A percentile compares a stretch with the other conserved stretches of the same genome.
Evolutionary conservation across 2,888 invertebrate species (phyloP).

Genomic region (Aleiodes testaceus): DNA sequence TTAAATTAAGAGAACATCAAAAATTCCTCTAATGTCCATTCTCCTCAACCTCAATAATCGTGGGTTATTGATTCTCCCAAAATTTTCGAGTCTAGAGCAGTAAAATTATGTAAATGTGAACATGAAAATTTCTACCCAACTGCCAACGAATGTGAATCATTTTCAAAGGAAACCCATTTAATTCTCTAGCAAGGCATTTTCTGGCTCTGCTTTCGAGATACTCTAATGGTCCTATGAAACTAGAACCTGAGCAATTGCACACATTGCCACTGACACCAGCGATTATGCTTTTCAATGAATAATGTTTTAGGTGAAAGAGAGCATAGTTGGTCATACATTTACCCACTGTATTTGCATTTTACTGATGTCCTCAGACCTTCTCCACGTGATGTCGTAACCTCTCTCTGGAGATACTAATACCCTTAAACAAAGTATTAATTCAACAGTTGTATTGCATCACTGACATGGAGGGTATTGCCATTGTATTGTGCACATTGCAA

Average conservation of each 20-base stretch:
- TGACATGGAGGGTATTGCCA: not conserved
- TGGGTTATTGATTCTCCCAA: not conserved
- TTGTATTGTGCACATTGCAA: not conserved
- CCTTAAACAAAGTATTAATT: not conserved
- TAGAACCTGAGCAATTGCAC: constrained; percentile 9
- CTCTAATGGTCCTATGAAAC: constrained; percentile 60
- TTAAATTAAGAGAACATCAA: not conserved
- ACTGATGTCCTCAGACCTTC: not conserved
- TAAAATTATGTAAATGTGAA: constrained; percentile 7
- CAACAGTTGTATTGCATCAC: not conserved
- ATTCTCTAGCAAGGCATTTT: constrained; percentile 56
- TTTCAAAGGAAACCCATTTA: constrained; percentile 67
- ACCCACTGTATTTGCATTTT: constrained; percentile 55
- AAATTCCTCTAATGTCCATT: no score
- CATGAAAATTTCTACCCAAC: not conserved
- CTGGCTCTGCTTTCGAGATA: constrained; percentile 63
- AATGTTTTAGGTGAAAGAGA: not conserved
- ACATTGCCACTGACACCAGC: constrained; percentile 23
- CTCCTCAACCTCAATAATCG: not conserved
- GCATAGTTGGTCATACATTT: constrained; percentile 1
- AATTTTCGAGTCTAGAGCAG: not conserved
- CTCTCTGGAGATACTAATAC: not conserved
- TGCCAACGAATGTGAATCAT: constrained; percentile 34
- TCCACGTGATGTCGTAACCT: no score
- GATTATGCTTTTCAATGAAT: constrained; percentile 23